phyloP scores from a whole-genome alignment of 2,888 invertebrate species.

The Callinectes sapidus region DNA sequence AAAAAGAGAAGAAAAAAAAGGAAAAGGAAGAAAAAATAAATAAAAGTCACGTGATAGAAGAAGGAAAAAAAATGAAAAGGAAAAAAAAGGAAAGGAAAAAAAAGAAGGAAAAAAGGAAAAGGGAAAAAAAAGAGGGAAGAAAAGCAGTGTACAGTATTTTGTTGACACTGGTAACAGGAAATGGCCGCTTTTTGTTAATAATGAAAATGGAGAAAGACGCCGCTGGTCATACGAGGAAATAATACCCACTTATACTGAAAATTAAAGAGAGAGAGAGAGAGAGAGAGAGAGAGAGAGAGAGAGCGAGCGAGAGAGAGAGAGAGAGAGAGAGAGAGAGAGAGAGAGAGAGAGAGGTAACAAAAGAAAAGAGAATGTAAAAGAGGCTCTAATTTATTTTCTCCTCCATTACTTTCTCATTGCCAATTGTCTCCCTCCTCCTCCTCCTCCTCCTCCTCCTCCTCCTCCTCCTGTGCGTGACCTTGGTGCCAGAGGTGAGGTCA shows the following conservation, averaged over 20 bases:
- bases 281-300: neutral
- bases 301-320: neutral
- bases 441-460: constrained; percentile 21
- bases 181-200: too few relatives aligned
- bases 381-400: neutral
- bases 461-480: constrained; percentile 10
- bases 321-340: neutral
- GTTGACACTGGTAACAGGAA: too few relatives aligned
- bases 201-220: too few relatives aligned
- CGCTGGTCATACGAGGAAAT: too few relatives aligned
- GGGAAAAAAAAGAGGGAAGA: too few relatives aligned
- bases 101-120: too few relatives aligned
- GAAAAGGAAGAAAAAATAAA: neutral
- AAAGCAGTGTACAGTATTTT: neutral
- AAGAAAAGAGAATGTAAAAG: neutral
- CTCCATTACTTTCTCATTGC: neutral
- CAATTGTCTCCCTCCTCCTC: constrained; percentile 11
- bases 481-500: neutral
- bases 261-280: neutral
- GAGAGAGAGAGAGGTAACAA: neutral
- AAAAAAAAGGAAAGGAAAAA: too few relatives aligned
- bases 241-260: too few relatives aligned
- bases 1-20: neutral
- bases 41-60: neutral
- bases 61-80: too few relatives aligned